Conservation (phyloP, 2,888 invertebrate species). For the Julus scandinavius region DNA sequence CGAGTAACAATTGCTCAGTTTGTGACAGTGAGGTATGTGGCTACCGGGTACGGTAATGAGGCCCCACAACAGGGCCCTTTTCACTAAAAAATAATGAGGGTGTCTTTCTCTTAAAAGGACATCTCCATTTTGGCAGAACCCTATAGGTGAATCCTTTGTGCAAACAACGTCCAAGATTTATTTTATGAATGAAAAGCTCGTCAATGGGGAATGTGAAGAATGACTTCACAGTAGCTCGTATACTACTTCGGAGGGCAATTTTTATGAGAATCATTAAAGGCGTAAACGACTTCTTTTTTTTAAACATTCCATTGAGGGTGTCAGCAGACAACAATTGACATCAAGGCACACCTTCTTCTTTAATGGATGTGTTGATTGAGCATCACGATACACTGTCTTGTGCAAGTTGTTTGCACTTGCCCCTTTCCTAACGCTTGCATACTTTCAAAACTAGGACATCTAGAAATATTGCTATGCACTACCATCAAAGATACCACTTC, state of each 20-base stretch:
- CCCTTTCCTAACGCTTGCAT: background rate
- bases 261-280: slow-evolving; percentile 52
- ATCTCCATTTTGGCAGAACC: slow-evolving; percentile 47
- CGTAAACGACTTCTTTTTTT: slow-evolving; percentile 50
- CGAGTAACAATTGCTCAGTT: slow-evolving; percentile 37
- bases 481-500: too few relatives aligned
- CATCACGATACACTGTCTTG: background rate
- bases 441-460: background rate
- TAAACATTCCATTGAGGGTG: slow-evolving; percentile 47
- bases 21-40: slow-evolving; percentile 38
- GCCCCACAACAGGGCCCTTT: slow-evolving; percentile 47
- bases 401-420: slow-evolving; percentile 29
- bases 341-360: slow-evolving; percentile 40
- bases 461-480: too few relatives aligned
- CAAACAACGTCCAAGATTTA: slow-evolving; percentile 11
- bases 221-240: slow-evolving; percentile 48
- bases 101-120: slow-evolving; percentile 36
- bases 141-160: slow-evolving; percentile 17
- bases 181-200: slow-evolving; percentile 50
- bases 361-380: slow-evolving; percentile 45
- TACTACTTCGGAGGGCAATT: slow-evolving; percentile 31
- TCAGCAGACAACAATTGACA: slow-evolving; percentile 46
- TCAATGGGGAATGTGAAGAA: slow-evolving; percentile 51
- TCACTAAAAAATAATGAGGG: slow-evolving; percentile 5
- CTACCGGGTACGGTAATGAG: slow-evolving; percentile 50